Conservation (phyloP, 2,888 invertebrate species). For the Sycophila texana region DNA sequence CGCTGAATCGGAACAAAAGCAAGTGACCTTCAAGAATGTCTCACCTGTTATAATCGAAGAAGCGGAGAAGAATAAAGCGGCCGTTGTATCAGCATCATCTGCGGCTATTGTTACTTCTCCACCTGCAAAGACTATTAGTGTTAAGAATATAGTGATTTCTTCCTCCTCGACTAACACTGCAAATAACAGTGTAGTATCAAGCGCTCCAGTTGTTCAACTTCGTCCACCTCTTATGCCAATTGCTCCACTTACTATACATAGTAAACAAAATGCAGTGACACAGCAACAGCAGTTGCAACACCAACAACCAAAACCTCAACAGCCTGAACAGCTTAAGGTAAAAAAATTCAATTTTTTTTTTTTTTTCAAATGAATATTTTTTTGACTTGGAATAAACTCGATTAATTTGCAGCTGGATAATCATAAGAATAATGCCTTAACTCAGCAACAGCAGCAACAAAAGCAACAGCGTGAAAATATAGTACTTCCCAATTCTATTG, state of each 20-base stretch:
- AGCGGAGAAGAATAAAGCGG: constrained; percentile 33
- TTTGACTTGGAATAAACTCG: background rate
- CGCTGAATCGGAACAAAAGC: constrained; percentile 83
- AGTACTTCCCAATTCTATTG: constrained; percentile 27
- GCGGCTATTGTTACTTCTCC: constrained; percentile 13
- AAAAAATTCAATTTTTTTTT: background rate
- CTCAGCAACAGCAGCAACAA: constrained; percentile 23
- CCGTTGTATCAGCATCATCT: background rate
- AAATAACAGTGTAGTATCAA: background rate
- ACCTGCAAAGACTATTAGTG: constrained; percentile 31
- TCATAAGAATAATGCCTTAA: constrained; percentile 23
- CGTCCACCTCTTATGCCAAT: constrained; percentile 62
- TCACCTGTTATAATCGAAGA: constrained; percentile 69
- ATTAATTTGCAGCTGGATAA: constrained; percentile 55
- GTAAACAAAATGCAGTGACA: background rate
- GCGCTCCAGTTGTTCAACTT: constrained; percentile 56
- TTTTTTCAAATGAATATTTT: background rate
- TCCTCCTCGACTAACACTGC: constrained; percentile 10
- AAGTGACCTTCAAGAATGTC: constrained; percentile 75
- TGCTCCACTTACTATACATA: constrained; percentile 38
- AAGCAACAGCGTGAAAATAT: constrained; percentile 42
- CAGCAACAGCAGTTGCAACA: constrained; percentile 35
- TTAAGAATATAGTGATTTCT: constrained; percentile 31
- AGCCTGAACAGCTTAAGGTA: constrained; percentile 39
- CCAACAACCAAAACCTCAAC: constrained; percentile 16